Evolutionary conservation across 2,888 invertebrate species (phyloP).

Genomic region (Boloria selene): DNA sequence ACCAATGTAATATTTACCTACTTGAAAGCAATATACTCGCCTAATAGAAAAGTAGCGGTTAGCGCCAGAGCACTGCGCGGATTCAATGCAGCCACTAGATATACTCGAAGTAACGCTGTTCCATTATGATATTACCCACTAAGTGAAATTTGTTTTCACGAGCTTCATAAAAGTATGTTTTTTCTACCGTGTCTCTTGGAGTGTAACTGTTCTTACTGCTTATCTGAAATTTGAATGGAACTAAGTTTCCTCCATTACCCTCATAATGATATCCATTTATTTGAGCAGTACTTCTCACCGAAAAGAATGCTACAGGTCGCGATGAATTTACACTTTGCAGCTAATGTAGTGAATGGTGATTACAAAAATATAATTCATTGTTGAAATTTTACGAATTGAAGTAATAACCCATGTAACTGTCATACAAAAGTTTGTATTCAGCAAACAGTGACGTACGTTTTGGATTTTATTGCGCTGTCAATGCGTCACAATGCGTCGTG

Average conservation of each 20-base stretch:
- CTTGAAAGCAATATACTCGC: slow-evolving; percentile 41
- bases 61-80: slow-evolving; percentile 56
- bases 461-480: slow-evolving; percentile 45
- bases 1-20: slow-evolving; percentile 9
- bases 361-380: neutral
- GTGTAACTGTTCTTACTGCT: slow-evolving; percentile 49
- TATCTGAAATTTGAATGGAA: slow-evolving; percentile 41
- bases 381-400: slow-evolving; percentile 2
- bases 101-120: slow-evolving; percentile 62
- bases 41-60: slow-evolving; percentile 64
- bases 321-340: slow-evolving; percentile 21
- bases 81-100: slow-evolving; percentile 59
- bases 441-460: slow-evolving; percentile 38
- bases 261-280: slow-evolving; percentile 38
- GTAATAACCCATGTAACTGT: slow-evolving; percentile 37
- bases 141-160: slow-evolving; percentile 76
- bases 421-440: slow-evolving; percentile 39
- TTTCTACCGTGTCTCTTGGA: slow-evolving; percentile 56
- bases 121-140: slow-evolving; percentile 80
- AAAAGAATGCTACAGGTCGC: slow-evolving; percentile 36
- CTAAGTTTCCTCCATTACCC: slow-evolving; percentile 38
- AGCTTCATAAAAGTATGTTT: slow-evolving; percentile 62
- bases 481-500: slow-evolving; percentile 43
- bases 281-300: slow-evolving; percentile 30
- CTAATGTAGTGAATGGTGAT: neutral